Evolutionary conservation across 2,888 invertebrate species (phyloP).

Genomic region (Nephrotoma appendiculata): DNA sequence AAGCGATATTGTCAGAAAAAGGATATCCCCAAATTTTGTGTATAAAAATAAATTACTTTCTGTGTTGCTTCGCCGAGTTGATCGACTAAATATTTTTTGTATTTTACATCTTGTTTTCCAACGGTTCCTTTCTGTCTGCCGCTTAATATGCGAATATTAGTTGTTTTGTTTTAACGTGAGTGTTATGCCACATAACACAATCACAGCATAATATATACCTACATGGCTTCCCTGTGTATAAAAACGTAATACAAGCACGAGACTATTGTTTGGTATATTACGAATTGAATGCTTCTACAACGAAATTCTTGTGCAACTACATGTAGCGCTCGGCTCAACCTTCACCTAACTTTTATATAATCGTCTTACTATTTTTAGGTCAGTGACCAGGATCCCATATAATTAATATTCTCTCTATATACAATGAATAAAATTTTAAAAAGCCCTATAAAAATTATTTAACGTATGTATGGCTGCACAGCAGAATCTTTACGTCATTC

Average conservation of each 20-base stretch:
- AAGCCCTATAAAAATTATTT: background rate
- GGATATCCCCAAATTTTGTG: no score
- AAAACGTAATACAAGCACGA: background rate
- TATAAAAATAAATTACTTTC: no score
- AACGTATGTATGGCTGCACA: background rate
- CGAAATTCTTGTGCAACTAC: background rate
- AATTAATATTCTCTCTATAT: background rate
- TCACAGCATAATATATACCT: background rate
- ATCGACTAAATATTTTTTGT: no score
- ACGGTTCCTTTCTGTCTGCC: no score
- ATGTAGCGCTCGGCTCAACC: background rate
- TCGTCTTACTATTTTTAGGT: background rate
- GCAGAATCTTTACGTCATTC: background rate
- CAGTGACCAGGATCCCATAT: background rate
- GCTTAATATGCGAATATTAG: no score
- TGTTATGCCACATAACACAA: background rate
- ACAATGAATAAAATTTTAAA: background rate
- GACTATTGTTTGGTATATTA: background rate
- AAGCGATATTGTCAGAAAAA: no score
- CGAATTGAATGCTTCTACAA: background rate
- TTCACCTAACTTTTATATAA: background rate
- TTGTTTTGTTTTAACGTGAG: no score
- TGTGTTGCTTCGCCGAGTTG: no score
- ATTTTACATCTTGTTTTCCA: no score
- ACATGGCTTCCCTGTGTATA: background rate